phyloP scores from a whole-genome alignment of 2,888 invertebrate genomes.

The Drosophila yooni region DNA sequence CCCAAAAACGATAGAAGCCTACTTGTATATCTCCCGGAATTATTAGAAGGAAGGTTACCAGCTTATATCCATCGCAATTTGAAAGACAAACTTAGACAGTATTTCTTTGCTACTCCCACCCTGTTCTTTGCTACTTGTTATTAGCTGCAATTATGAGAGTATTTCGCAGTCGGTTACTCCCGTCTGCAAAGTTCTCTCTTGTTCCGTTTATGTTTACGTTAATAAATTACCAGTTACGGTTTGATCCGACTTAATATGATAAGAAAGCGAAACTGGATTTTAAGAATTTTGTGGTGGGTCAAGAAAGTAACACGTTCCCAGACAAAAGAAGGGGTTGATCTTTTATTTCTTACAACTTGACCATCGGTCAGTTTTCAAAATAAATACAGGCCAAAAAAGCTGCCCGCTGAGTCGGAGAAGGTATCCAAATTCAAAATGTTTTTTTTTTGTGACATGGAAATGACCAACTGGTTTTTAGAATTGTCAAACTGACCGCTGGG shows the following conservation, averaged over 20 bases:
- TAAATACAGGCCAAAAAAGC: background rate
- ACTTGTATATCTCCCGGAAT: too few relatives aligned
- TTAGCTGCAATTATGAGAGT: too few relatives aligned
- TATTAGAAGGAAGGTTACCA: too few relatives aligned
- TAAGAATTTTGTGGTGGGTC: background rate
- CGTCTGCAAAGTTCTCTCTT: too few relatives aligned
- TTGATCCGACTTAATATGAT: background rate
- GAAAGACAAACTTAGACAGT: too few relatives aligned
- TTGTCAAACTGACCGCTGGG: conserved; percentile 46
- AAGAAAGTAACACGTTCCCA: background rate
- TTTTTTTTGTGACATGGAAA: conserved; percentile 11
- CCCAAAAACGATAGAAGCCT: too few relatives aligned
- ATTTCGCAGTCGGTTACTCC: too few relatives aligned
- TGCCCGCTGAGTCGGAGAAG: background rate
- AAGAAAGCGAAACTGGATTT: background rate
- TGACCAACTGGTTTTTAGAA: conserved; percentile 59
- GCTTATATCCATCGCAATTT: too few relatives aligned
- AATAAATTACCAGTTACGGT: background rate
- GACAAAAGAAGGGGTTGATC: background rate
- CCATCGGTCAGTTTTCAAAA: background rate
- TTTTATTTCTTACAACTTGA: background rate
- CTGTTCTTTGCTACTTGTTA: too few relatives aligned
- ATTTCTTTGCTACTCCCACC: too few relatives aligned
- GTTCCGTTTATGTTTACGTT: too few relatives aligned
- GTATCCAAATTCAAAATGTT: background rate